Evolutionary conservation across 2,888 invertebrate species (phyloP), one percentile per base, ranked within the genome.

Genomic region (Cosmia trapezina): DNA sequence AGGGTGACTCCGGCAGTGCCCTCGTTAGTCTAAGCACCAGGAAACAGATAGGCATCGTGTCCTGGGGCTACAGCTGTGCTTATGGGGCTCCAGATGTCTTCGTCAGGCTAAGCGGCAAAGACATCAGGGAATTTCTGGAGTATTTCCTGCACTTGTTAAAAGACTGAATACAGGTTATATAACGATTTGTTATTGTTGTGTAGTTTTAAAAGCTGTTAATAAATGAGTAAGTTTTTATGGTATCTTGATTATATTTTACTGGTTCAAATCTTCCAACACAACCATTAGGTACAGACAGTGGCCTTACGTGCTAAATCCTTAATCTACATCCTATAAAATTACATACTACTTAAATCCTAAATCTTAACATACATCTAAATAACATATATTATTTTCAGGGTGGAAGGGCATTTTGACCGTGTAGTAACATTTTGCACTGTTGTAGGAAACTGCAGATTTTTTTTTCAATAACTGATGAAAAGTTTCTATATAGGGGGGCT

Each of bases 1-100:
- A 93, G 93, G 93, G 93, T 80, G 93, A 93, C 81, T 92, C 92
- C 49, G 94, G 94, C 76, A 91, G 91, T 66, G 88, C 93, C 0
- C 84, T 94, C 4, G 85, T 92, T 1, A 84, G 73, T 4, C n/a
- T 28, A 0, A 76, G 76, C 28, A 78, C 70, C 9, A 61, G 76
- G 1, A 49, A 77, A 9, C 91, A 90, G 76, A 82, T 92, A 45
- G 94, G 91, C 0, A 57, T 93, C 5, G 93, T 94, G 4, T 94
- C 93, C 0, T 94, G 94, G 94, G 94, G 94, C 4, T 80, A 89
- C 51, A 87, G 89, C 3, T 94, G 94, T 70, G 94, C 94, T 0
- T 60, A 63, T 4, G 93, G 91, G 0, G 91, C 90, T 0, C 94
- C 94, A 0, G 94, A 94, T 76, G 84, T 94, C 78, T 91, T 86